Conservation (phyloP, 2,888 invertebrate genomes). For the Plagodis pulveraria region DNA sequence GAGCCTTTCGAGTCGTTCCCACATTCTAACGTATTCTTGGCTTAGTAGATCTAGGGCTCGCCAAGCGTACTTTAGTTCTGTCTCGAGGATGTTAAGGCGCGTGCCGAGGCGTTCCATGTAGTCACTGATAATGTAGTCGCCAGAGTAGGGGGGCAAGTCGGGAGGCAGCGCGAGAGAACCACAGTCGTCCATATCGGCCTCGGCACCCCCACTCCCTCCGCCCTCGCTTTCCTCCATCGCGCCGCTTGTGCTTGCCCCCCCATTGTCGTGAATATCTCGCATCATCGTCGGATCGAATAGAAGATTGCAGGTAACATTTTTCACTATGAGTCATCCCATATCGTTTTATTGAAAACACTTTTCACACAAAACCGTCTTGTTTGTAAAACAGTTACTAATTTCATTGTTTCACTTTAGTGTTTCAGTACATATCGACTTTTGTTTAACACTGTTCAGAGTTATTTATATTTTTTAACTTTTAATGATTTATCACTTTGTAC, state of each 20-base stretch:
- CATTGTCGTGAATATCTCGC: constrained; percentile 83
- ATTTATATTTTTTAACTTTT: constrained; percentile 45
- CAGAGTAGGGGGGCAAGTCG: constrained; percentile 82
- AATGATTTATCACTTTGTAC: constrained; percentile 76
- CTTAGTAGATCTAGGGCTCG: constrained; percentile 95
- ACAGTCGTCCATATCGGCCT: constrained; percentile 82
- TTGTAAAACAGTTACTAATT: constrained; percentile 56
- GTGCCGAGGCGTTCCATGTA: constrained; percentile 96
- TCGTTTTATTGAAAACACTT: constrained; percentile 78
- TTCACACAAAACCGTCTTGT: constrained; percentile 65
- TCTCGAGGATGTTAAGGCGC: constrained; percentile 93
- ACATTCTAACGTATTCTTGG: constrained; percentile 97
- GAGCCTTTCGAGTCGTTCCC: constrained; percentile 95
- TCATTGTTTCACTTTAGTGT: constrained; percentile 67
- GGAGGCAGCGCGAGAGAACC: constrained; percentile 83
- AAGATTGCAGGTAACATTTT: constrained; percentile 76
- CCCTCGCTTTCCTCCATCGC: constrained; percentile 83
- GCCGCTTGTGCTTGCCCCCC: constrained; percentile 77
- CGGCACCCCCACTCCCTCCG: constrained; percentile 82
- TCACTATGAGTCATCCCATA: constrained; percentile 84
- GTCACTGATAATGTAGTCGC: constrained; percentile 93
- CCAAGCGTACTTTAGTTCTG: constrained; percentile 97
- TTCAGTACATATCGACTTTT: constrained; percentile 61
- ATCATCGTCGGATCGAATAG: constrained; percentile 81
- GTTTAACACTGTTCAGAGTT: constrained; percentile 55